phyloP scores from a whole-genome alignment of 2,888 invertebrate genomes.

The Stenoptilia bipunctidactyla region DNA sequence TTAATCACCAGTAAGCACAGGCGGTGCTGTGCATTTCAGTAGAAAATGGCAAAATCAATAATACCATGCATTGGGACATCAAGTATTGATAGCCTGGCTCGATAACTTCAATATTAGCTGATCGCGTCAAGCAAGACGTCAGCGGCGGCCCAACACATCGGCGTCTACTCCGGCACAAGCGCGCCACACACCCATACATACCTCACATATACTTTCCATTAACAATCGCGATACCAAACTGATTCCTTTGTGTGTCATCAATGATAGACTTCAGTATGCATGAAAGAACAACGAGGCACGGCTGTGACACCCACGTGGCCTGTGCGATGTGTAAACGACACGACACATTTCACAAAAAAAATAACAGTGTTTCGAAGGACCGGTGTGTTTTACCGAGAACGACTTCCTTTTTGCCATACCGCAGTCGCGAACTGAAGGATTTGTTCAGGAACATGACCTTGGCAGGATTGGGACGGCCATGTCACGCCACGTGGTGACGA shows the following conservation, averaged over 20 bases:
- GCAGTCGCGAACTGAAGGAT: conserved; percentile 68
- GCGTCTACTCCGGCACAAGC: no score
- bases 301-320: no score
- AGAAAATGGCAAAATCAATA: conserved; percentile 42
- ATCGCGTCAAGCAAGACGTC: no score
- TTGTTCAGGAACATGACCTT: conserved; percentile 47
- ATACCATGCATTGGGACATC: conserved; percentile 25
- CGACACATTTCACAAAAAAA: no score
- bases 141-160: no score
- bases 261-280: no score
- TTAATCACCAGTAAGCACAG: conserved; percentile 2
- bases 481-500: conserved; percentile 20
- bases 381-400: conserved; percentile 71
- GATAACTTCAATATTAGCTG: conserved; percentile 17
- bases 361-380: conserved; percentile 20
- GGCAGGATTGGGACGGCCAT: conserved; percentile 24
- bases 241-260: no score
- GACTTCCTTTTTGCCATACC: conserved; percentile 78
- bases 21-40: conserved; percentile 21
- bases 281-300: no score
- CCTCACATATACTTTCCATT: no score
- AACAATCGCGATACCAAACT: no score
- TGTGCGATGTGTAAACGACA: no score
- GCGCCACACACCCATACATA: no score
- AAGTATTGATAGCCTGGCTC: conserved; percentile 25